phyloP scores from a whole-genome alignment of 2,888 invertebrate genomes.

The Aphidoletes aphidimyza region DNA sequence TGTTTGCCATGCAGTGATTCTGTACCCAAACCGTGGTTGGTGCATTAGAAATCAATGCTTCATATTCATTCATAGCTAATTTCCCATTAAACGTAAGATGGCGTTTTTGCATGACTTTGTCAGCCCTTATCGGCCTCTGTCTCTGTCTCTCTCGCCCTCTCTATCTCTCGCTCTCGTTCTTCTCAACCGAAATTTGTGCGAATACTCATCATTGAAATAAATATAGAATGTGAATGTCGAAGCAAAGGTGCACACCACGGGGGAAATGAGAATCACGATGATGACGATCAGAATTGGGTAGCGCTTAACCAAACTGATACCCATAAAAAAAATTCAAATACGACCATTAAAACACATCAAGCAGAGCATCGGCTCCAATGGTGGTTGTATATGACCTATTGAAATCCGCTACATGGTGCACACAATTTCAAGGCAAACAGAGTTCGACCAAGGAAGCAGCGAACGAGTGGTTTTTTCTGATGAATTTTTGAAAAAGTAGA shows the following conservation, averaged over 20 bases:
- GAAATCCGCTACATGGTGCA: not conserved
- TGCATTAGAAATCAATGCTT: too few relatives aligned
- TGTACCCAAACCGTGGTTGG: too few relatives aligned
- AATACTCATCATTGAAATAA: too few relatives aligned
- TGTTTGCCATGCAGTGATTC: too few relatives aligned
- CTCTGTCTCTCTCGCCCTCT: not conserved
- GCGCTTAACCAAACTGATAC: not conserved
- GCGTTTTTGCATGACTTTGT: too few relatives aligned
- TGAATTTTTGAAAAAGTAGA: constrained; percentile 36
- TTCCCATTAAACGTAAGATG: too few relatives aligned
- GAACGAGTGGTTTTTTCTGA: not conserved
- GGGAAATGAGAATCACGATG: not conserved
- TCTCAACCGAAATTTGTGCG: too few relatives aligned
- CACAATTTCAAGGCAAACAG: too few relatives aligned
- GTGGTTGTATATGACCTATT: not conserved
- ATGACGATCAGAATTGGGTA: not conserved
- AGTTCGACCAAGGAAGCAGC: too few relatives aligned
- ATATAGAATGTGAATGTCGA: not conserved
- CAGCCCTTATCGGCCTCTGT: too few relatives aligned
- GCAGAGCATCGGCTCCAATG: not conserved
- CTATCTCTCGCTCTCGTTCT: too few relatives aligned
- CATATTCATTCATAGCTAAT: too few relatives aligned
- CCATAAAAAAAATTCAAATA: constrained; percentile 20
- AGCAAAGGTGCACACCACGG: not conserved
- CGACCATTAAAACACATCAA: constrained; percentile 30